Conservation (phyloP, 2,113 vertebrate species). For the Cynocephalus volans region DNA sequence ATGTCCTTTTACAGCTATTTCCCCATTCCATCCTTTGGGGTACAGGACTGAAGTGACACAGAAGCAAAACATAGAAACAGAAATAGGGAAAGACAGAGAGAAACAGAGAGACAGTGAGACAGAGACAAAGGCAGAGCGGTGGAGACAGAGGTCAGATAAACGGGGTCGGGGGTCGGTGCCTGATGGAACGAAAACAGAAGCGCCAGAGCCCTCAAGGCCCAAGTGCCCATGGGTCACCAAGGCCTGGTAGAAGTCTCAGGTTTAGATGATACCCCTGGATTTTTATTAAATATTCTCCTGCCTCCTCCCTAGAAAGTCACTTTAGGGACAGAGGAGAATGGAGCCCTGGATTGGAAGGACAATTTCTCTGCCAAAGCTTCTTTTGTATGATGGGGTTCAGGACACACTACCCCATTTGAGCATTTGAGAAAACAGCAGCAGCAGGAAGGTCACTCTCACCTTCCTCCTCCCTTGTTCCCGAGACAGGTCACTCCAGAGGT, state of each 20-base stretch:
- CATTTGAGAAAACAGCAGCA: neutral
- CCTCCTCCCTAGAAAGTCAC: slow-evolving; percentile 73
- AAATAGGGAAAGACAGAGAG: too few species aligned
- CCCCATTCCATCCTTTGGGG: neutral
- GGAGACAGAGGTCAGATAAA: neutral
- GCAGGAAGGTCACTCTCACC: neutral
- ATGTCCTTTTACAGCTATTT: neutral
- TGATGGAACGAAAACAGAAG: too few species aligned
- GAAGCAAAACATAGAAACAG: neutral
- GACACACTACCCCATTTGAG: neutral
- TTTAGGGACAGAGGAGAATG: slow-evolving; percentile 52
- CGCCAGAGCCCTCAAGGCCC: neutral
- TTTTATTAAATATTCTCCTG: slow-evolving; percentile 80
- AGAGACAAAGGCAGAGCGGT: fast-evolving
- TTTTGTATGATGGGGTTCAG: neutral
- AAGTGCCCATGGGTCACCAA: slow-evolving; percentile 53
- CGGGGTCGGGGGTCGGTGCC: too few species aligned
- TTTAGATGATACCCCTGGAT: slow-evolving; percentile 57
- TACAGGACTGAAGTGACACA: neutral
- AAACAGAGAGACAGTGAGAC: neutral
- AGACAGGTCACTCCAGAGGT: neutral
- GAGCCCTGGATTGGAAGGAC: slow-evolving; percentile 54
- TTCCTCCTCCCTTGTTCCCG: neutral
- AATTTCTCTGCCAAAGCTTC: slow-evolving; percentile 39
- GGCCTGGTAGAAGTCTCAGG: too few species aligned